A percentile compares a stretch with the other conserved stretches of the same genome.
These are phyloP conservation scores for Hipparchia semele DNA, from an alignment of 2,888 invertebrate genomes.

Conservation along the genomic window DNA sequence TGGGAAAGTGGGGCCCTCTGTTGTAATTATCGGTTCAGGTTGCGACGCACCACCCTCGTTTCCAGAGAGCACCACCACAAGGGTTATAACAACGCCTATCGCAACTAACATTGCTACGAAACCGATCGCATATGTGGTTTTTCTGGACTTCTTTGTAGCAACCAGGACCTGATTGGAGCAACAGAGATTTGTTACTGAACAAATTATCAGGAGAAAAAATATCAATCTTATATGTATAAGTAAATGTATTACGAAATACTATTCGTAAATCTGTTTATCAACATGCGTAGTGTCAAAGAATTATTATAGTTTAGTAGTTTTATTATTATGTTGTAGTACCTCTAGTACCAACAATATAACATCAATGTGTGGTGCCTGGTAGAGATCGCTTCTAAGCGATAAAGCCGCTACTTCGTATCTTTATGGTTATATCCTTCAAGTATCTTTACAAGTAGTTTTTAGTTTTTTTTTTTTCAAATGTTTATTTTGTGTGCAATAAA, in stretches of 20 bases:
- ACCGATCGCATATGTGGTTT: conserved; percentile 80
- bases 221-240: background rate
- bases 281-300: no score
- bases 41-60: conserved; percentile 53
- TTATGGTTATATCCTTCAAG: no score
- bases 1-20: conserved; percentile 49
- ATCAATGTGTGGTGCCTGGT: no score
- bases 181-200: background rate
- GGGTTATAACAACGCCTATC: conserved; percentile 84
- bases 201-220: background rate
- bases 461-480: no score
- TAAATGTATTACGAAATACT: background rate
- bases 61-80: conserved; percentile 81
- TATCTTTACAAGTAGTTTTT: no score
- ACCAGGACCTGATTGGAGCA: conserved; percentile 81
- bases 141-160: conserved; percentile 80
- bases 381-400: no score
- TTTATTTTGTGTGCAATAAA: no score
- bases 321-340: no score
- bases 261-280: no score
- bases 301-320: no score
- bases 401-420: no score
- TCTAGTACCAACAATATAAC: no score
- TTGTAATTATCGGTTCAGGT: conserved; percentile 56
- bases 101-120: conserved; percentile 80